Evolutionary conservation across 2,113 vertebrate species (phyloP).

Genomic region (Salminus brasiliensis): DNA sequence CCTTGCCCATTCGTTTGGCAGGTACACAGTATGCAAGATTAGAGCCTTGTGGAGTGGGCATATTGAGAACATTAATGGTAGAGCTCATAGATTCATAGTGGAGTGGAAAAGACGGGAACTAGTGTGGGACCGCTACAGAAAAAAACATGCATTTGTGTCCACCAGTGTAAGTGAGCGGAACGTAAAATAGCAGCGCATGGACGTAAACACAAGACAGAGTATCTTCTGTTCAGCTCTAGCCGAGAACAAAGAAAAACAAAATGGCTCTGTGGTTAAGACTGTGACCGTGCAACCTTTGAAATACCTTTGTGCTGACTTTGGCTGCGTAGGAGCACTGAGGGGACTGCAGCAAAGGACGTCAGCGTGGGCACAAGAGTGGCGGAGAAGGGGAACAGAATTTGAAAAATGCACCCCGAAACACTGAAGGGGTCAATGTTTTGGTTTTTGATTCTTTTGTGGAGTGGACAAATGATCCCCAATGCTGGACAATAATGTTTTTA

Average conservation of each 20-base stretch:
- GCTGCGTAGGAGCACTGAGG: constrained; percentile 64
- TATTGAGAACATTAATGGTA: constrained; percentile 74
- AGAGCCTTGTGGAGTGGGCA: constrained; percentile 70
- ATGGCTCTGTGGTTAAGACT: constrained; percentile 56
- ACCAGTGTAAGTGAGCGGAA: constrained; percentile 34
- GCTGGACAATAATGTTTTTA: constrained; percentile 93
- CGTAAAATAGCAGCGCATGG: constrained; percentile 34
- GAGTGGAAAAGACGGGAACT: neutral
- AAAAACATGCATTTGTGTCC: constrained; percentile 45
- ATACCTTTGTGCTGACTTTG: constrained; percentile 62
- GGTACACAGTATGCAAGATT: constrained; percentile 61
- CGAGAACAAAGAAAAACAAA: constrained; percentile 57
- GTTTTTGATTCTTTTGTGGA: constrained; percentile 77
- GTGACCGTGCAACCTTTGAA: constrained; percentile 62
- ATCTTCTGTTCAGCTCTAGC: constrained; percentile 49
- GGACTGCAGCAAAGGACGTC: constrained; percentile 61
- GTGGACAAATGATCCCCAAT: constrained; percentile 84
- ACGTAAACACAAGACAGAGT: constrained; percentile 48
- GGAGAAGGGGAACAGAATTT: constrained; percentile 73
- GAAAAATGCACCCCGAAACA: constrained; percentile 76
- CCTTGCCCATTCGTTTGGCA: constrained; percentile 78
- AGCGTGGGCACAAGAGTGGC: constrained; percentile 65
- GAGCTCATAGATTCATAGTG: constrained; percentile 58
- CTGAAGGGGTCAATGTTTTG: constrained; percentile 80
- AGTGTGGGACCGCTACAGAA: constrained; percentile 34